Evolutionary conservation across 2,797 vertebrate species (phyloP).

Genomic region (Ctenosaura bakeri): DNA sequence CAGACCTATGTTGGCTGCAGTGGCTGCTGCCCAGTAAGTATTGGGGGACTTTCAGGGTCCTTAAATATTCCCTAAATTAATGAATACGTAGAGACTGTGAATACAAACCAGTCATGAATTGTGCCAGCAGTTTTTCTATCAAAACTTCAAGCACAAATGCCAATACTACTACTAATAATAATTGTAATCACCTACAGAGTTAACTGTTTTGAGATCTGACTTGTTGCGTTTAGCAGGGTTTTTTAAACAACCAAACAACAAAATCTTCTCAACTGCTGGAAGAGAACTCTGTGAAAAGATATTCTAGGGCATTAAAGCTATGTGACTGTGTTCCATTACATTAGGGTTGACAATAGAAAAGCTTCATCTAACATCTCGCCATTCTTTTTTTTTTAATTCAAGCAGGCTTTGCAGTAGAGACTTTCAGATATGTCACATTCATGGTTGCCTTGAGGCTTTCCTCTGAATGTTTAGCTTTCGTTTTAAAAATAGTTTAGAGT

Average conservation of each 20-base stretch:
- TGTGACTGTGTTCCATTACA: slow-evolving; percentile 44
- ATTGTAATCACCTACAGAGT: not conserved
- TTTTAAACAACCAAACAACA: slow-evolving; percentile 7
- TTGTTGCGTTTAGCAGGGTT: not conserved
- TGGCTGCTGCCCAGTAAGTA: too few species aligned
- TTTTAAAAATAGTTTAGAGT: not conserved
- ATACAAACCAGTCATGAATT: too few species aligned
- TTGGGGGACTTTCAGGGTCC: too few species aligned
- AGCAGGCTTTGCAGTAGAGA: not conserved
- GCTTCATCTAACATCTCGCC: not conserved
- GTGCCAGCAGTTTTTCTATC: slow-evolving; percentile 34
- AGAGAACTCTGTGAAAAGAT: slow-evolving; percentile 57
- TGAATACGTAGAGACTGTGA: too few species aligned
- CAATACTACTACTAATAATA: not conserved
- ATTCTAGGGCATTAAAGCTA: slow-evolving; percentile 54
- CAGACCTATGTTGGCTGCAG: too few species aligned
- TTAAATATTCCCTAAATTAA: too few species aligned
- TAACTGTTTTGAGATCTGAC: slow-evolving; percentile 58
- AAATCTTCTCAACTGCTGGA: slow-evolving; percentile 59
- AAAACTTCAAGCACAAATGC: slow-evolving; percentile 49
- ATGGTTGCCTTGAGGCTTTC: not conserved
- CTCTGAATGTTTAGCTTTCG: not conserved
- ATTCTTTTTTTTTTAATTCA: not conserved
- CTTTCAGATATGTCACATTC: not conserved
- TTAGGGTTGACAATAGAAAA: not conserved